Base-by-base conservation (phyloP, 2,113 vertebrate genomes). In the Craseonycteris thonglongyai region DNA sequence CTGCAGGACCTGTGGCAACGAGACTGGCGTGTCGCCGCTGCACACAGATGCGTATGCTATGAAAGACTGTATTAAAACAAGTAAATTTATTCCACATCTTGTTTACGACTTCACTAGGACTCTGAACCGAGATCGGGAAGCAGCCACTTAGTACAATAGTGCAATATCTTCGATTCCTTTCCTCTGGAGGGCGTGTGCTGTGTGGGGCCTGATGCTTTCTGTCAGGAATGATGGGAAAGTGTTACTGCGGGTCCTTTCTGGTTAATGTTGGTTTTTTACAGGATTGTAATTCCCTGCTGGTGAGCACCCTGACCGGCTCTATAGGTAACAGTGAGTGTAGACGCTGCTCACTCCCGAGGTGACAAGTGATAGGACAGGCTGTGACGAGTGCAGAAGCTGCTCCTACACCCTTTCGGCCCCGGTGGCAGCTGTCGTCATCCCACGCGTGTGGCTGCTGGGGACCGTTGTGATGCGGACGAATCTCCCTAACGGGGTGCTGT, bases 61-160 rank as follows among this genome's bases (percentile, higher is more conserved):
- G 92, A 97, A 96, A 97, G 97, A 98, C 97, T 98, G 86, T 96
- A 96, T 96, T 97, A 97, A 98, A 98, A 96, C 82, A 90, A 96
- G 94, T 89, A 47, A 85, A 66, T 96, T 88, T 98, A 85, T 97
- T 97, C 97, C 95, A 45, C 78, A 45, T 33, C 93, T 92, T 45
- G 83, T 98, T 98, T 96, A 97, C 97, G 92, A 95, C 97, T 97
- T 96, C 59, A 0, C 96, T 93, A 92, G 96, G 94, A 95, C 97
- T 96, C 97, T 96, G 98, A 89, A 95, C 75, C 71, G 93, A 92
- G 96, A 84, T 22, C 85, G 87, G 96, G 97, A 97, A 93, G 97
- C 98, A 97, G 97, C 97, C 96, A 89, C 93, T 90, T 93, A 97
- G 96, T 81, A 59, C 89, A 83, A 65, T 91, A 93, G 95, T 78